These are phyloP conservation scores for Chrysolina americana DNA, from an alignment of 2,888 invertebrate species.

Conservation along the genomic window DNA sequence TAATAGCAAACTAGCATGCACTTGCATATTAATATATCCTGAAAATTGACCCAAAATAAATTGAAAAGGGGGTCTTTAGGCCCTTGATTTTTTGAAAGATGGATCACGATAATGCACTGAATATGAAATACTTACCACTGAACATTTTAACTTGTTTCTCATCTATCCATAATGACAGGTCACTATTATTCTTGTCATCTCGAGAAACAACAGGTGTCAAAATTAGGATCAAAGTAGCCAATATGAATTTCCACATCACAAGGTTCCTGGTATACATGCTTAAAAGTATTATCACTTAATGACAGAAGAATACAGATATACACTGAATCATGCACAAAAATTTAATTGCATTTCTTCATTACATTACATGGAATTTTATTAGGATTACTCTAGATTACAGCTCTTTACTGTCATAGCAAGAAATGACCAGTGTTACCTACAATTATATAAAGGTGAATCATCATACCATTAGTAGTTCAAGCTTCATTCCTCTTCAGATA, in stretches of 20 bases:
- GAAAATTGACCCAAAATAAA: no score
- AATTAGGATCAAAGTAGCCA: constrained; percentile 54
- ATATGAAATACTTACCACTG: constrained; percentile 77
- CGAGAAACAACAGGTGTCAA: constrained; percentile 57
- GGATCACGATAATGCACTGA: not conserved
- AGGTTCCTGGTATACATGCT: constrained; percentile 57
- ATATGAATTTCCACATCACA: constrained; percentile 58
- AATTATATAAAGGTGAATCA: constrained; percentile 30
- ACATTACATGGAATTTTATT: not conserved
- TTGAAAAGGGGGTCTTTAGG: no score
- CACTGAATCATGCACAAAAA: not conserved
- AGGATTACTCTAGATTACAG: not conserved
- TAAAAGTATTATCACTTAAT: constrained; percentile 47
- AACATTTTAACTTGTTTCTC: constrained; percentile 93
- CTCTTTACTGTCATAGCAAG: constrained; percentile 15
- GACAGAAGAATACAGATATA: not conserved
- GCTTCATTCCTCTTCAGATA: constrained; percentile 56
- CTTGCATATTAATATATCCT: no score
- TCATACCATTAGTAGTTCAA: constrained; percentile 57
- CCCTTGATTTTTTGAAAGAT: not conserved
- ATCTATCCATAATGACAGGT: constrained; percentile 91
- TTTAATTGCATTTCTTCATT: not conserved
- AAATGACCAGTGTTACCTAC: constrained; percentile 31
- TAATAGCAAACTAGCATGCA: no score
- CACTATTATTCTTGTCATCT: constrained; percentile 71